These are phyloP conservation scores for Brachyalestes nurse DNA, from an alignment of 2,797 vertebrate species.

Conservation along the genomic window DNA sequence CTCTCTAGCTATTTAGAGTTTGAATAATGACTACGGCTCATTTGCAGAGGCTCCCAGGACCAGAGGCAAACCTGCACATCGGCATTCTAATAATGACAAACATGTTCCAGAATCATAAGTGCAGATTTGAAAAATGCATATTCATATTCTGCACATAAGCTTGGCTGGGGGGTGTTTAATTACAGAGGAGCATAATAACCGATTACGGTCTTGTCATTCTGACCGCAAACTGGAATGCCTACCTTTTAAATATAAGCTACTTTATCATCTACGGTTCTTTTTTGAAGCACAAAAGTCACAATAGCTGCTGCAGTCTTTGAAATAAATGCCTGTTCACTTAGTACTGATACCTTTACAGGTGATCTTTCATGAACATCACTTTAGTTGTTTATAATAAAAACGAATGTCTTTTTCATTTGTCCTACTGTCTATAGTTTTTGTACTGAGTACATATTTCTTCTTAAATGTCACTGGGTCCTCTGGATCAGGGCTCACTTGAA, in stretches of 20 bases:
- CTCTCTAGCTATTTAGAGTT: background rate
- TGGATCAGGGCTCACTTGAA: too few species aligned
- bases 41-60: background rate
- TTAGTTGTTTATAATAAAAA: too few species aligned
- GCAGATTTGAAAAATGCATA: conserved; percentile 16
- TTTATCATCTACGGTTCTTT: background rate
- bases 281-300: background rate
- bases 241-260: background rate
- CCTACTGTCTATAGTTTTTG: background rate
- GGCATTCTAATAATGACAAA: conserved; percentile 23
- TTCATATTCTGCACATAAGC: conserved; percentile 6
- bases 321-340: too few species aligned
- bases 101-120: background rate
- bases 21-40: background rate
- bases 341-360: background rate
- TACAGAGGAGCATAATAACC: conserved; percentile 3
- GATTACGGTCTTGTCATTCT: conserved; percentile 6
- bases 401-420: too few species aligned
- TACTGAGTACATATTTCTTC: too few species aligned
- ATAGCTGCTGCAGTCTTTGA: background rate
- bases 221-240: background rate
- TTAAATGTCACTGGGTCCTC: too few species aligned
- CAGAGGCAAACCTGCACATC: background rate
- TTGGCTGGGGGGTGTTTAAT: conserved; percentile 19
- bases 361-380: background rate